A percentile compares a stretch with the other conserved stretches of the same genome.
Evolutionary conservation across 2,888 invertebrate genomes (phyloP).

Genomic region (Cremastobaeus sp.): DNA sequence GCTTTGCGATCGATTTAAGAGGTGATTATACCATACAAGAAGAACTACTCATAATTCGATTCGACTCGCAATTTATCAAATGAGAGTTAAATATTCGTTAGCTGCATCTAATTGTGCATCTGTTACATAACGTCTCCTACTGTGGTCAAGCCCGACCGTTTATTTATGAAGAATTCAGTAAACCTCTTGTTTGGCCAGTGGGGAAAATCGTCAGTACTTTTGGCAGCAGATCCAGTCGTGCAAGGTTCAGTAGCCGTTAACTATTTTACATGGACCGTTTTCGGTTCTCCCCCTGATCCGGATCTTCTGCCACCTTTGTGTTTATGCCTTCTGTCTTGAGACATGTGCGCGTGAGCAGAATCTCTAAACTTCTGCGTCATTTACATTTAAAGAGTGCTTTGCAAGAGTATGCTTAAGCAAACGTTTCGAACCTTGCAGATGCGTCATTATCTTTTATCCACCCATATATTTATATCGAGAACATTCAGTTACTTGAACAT

Average conservation of each 20-base stretch:
- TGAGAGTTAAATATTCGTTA: too few species aligned
- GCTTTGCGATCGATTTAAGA: too few species aligned
- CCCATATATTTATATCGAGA: too few species aligned
- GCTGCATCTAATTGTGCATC: too few species aligned
- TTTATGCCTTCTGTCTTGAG: conserved; percentile 50
- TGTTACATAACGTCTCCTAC: too few species aligned
- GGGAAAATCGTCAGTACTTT: conserved; percentile 30
- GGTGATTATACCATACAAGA: too few species aligned
- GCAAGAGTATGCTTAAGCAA: conserved; percentile 27
- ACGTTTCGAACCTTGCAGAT: conserved; percentile 15
- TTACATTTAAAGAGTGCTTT: conserved; percentile 46
- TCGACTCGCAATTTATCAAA: too few species aligned
- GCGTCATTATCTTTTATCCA: conserved; percentile 21
- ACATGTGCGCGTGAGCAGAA: conserved; percentile 53
- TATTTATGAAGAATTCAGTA: neutral
- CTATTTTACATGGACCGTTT: conserved; percentile 58
- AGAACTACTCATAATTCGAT: too few species aligned
- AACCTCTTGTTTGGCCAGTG: conserved; percentile 5
- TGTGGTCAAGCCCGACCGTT: neutral
- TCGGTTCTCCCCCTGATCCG: conserved; percentile 53
- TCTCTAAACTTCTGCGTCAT: conserved; percentile 32
- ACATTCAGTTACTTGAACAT: conserved; percentile 16
- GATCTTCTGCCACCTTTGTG: conserved; percentile 56
- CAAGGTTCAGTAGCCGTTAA: conserved; percentile 56
- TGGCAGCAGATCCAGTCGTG: conserved; percentile 44